A percentile compares a stretch with the other conserved stretches of the same genome.
Evolutionary conservation across 1,140 invertebrate genomes (phyloP).

Genomic region (Oreohelix idahoensis): DNA sequence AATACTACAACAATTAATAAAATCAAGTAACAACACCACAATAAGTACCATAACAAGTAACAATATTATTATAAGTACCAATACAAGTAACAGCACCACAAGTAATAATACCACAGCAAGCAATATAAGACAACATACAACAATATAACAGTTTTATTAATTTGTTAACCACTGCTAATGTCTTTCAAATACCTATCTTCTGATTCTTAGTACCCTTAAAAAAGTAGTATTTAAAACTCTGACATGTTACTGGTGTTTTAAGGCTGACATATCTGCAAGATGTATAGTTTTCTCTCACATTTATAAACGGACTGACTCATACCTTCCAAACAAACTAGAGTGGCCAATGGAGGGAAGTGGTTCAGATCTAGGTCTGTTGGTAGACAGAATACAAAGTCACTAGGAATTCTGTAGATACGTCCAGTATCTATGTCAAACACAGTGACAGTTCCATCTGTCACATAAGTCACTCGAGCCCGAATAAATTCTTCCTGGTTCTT

Average conservation of each 20-base stretch:
- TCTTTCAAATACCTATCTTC: no score
- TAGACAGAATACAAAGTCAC: neutral
- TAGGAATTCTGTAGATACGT: neutral
- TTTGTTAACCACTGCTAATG: no score
- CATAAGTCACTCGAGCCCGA: neutral
- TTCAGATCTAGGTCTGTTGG: neutral
- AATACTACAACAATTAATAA: neutral
- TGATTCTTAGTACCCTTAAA: no score
- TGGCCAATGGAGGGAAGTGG: neutral
- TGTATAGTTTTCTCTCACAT: no score
- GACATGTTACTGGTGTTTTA: no score
- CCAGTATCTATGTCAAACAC: neutral
- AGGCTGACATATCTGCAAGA: no score
- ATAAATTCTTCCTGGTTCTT: neutral
- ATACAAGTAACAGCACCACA: neutral
- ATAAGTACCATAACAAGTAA: neutral
- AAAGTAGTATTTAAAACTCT: no score
- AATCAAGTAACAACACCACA: neutral
- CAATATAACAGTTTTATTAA: no score
- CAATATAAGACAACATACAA: no score
- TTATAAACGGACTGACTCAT: no score
- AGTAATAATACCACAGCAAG: no score
- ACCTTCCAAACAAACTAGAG: neutral
- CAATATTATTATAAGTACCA: neutral
- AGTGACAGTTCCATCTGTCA: neutral